Base-by-base conservation (phyloP, 2,113 vertebrate species). In the Crotalus viridis region DNA sequence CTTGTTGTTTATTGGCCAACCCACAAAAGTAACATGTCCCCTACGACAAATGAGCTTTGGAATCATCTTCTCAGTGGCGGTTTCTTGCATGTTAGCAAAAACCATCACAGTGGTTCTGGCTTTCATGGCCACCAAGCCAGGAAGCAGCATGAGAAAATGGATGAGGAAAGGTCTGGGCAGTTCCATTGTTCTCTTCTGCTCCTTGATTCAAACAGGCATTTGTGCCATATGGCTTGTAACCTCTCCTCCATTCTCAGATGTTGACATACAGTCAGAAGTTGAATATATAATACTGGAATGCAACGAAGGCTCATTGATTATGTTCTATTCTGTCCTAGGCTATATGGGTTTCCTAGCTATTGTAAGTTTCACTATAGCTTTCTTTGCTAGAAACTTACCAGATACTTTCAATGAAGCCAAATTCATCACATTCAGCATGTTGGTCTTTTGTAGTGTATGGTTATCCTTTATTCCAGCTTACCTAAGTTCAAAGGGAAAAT, bases 391-490 rank as follows among this genome's bases (percentile, higher is more conserved):
- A 10, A 90, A 90, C 10, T 51, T 90, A 10, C 89, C 89, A 22
- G 64, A 10, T 43, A 55, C 15, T 39, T 90, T 81, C 10, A 90
- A 90, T 90, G 89, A 90, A 90, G 61, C 48, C 48, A 90, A 90
- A 19, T 64, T 90, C 13, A 90, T 90, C 28, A 90, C 90, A 3
- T 91, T 91, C n/a, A 81, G 64, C 64, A 90, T 90, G 89, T 5
- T 90, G 28, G 51, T 90, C 10, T 91, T 91, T 55, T 90, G 90
- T 69, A 81, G 90, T 54, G 61, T 90, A 74, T 74, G 59, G 59
- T 33, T 90, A n/a, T 54, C 46, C 4, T 90, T 90, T 90, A 12
- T 90, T 81, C 48, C 90, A 81, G 24, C 26, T 39, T 90, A 90
- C 9, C 21, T 81, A n/a, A 90, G 64, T 33, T 81, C 51, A 2